phyloP scores from a whole-genome alignment of 2,888 invertebrate genomes.

The Odontothrips loti region DNA sequence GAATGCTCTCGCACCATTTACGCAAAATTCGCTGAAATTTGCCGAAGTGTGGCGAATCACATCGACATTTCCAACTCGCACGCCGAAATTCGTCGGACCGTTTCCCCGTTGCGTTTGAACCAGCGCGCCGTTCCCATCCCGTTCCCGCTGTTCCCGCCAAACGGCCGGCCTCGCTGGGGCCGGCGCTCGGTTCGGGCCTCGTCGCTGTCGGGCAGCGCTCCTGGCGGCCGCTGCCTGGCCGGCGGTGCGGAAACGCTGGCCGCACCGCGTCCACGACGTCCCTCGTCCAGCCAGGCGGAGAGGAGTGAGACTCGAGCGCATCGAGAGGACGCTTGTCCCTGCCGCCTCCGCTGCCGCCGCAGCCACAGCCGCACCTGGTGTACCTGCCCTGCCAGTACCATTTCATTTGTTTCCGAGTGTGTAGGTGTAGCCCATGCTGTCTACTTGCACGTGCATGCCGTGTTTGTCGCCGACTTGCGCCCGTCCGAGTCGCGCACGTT shows the following conservation, averaged over 20 bases:
- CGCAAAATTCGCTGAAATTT: too few relatives aligned
- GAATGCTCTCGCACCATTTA: too few relatives aligned
- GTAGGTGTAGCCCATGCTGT: neutral
- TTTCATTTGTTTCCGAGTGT: slow-evolving; percentile 16
- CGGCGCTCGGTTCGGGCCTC: neutral
- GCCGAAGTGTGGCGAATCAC: too few relatives aligned
- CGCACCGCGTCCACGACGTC: neutral
- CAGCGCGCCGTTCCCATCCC: too few relatives aligned
- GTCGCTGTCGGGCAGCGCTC: neutral
- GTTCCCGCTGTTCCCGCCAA: too few relatives aligned
- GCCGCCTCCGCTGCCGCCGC: too few relatives aligned
- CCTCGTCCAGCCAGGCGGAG: neutral
- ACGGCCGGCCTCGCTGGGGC: too few relatives aligned
- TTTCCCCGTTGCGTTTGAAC: too few relatives aligned
- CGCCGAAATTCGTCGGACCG: too few relatives aligned
- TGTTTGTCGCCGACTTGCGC: neutral
- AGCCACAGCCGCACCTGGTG: neutral
- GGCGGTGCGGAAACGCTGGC: neutral
- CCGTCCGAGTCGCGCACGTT: neutral
- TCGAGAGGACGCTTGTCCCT: neutral
- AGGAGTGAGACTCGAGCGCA: neutral
- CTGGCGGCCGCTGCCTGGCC: neutral
- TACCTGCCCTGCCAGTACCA: neutral
- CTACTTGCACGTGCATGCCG: neutral
- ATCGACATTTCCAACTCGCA: too few relatives aligned